Percentiles rank a stretch among this genome's conserved stretches.
Conservation (phyloP, 2,888 invertebrate genomes). For the Idaea aversata region DNA sequence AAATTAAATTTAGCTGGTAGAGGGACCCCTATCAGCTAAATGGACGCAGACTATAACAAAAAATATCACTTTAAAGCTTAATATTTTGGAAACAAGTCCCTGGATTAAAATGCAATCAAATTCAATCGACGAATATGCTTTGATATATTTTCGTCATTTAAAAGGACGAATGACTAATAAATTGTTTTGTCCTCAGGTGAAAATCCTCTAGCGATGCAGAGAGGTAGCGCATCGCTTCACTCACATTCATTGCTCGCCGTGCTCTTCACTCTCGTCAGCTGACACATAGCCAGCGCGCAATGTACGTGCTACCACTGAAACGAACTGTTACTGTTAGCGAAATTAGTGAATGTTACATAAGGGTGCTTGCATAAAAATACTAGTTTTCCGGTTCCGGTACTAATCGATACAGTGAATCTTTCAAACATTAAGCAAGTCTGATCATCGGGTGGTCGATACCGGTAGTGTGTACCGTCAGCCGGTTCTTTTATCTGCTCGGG, state of each 20-base stretch:
- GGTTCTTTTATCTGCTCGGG: not conserved
- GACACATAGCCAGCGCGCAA: constrained; percentile 66
- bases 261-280: constrained; percentile 54
- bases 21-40: too few species aligned
- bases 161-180: constrained; percentile 22
- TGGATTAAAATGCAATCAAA: not conserved
- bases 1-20: too few species aligned
- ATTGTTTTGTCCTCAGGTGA: constrained; percentile 60
- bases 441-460: not conserved
- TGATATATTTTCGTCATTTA: not conserved
- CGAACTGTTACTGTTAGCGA: constrained; percentile 16
- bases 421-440: not conserved
- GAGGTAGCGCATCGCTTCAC: constrained; percentile 55
- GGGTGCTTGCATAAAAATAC: constrained; percentile 6
- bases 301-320: constrained; percentile 50
- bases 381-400: constrained; percentile 11
- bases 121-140: too few species aligned
- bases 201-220: constrained; percentile 76
- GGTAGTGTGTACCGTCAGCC: not conserved
- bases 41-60: too few species aligned
- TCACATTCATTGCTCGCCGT: constrained; percentile 59
- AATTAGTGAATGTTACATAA: constrained; percentile 5
- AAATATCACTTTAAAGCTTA: too few species aligned
- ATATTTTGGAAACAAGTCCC: not conserved
- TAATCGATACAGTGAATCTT: not conserved